Base-by-base conservation (phyloP, 92 coral and sea anemone species). In the Galaxea fascicularis region DNA sequence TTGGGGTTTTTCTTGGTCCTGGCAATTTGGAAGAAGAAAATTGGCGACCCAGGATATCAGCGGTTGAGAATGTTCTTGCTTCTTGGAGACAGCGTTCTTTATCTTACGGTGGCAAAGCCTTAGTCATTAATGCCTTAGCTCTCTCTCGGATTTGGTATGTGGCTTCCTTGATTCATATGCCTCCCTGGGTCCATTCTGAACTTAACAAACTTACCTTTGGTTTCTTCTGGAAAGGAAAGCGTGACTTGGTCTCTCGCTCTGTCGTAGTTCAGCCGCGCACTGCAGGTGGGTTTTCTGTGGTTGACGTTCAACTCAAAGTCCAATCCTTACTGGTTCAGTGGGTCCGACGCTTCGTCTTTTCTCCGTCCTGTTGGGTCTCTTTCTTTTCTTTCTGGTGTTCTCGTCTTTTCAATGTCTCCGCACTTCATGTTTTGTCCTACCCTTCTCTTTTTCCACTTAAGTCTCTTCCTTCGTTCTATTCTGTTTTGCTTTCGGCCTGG, bases 131-230 rank as follows among this genome's bases (percentile, higher is more conserved):
- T 16, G 79, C 77, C 0, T 74, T 89, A 0, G 92, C 86, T 4
- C 62, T 89, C 1, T 78, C 89, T 0, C 76, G 87, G 7, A 65
- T 89, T 6, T 89, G 92, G 83, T 58, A 58, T n/a, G 24, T 58
- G 49, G 41, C 24, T 18, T 86, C 49, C 5, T 67, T 39, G 22
- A 31, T 82, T 13, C 71, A 39, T 0, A 60, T 60, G 72, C 72
- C 71, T 3, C 9, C 44, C 13, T 77, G 82, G 71, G 82, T 59
- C 5, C 20, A 10, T 0, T 14, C 4, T 0, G 82, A 77, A 7
- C 53, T 77, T 0, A 58, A 39, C 8, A 0, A 4, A 0, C 6
- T 59, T 9, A 0, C 1, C 8, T 77, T 77, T 3, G 15, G 5
- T 0, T 77, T 77, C 20, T 29, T 77, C 8, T 77, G 82, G 71